Evolutionary conservation across 2,797 vertebrate genomes (phyloP), one percentile per base, ranked within the genome.

Genomic region (Danio jaintianensis): DNA sequence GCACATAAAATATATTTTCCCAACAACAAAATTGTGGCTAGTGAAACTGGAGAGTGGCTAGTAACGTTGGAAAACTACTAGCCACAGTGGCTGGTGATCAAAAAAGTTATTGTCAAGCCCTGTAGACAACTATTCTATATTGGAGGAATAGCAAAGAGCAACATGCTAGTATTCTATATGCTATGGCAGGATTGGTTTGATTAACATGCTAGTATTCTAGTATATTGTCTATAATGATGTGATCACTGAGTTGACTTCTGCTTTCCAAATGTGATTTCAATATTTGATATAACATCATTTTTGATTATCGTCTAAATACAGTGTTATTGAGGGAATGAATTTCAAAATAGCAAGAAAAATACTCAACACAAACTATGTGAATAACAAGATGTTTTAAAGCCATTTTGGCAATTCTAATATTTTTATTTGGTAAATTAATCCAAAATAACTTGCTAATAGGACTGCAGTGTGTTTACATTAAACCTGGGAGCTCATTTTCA

Each of bases 371-470:
- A 58, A 72, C 7, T 12, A 50, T 67, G 29, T 74, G 20, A 12
- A 58, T 67, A 63, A 69, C 1, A 29, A 29, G 29, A 29, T 29
- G 80, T 74, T 83, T 84, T 7, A 86, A 88, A 88, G 72, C 42
- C 10, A 16, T 64, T 81, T 79, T 84, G 74, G 61, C n/a, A 63
- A 72, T 42, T 86, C 87, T 82, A 88, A 87, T 66, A 82, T 88
- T 85, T 88, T 80, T 78, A 88, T 88, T 81, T 6, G 11, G 64
- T 85, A 48, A 80, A 90, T 75, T 86, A 85, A 29, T 29, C 29
- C 89, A 88, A 88, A 89, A 89, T 29, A 91, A 81, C 74, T 36
- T 10, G 80, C 48, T 83, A 83, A 89, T 81, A 70, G 80, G 75
- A 68, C 64, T 58, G 71, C 9, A 42, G 61, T 40, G 67, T 84